A percentile compares a stretch with the other conserved stretches of the same genome.
phyloP scores from a whole-genome alignment of 2,113 vertebrate species.

The Chunga burmeisteri region DNA sequence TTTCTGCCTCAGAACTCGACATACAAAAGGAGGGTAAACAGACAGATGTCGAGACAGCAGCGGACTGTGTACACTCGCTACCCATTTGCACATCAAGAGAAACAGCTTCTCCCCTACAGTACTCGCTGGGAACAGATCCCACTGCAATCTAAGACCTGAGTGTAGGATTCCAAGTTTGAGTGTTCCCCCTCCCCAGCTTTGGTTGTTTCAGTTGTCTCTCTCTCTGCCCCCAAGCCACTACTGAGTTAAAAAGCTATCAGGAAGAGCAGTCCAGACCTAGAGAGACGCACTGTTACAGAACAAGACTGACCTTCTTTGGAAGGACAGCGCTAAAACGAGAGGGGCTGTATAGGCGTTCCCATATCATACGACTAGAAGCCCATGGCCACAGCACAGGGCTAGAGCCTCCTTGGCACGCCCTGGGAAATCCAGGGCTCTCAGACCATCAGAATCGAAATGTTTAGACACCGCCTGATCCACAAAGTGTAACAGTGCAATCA shows the following conservation, averaged over 20 bases:
- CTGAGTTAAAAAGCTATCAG: not conserved
- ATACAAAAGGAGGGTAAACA: not conserved
- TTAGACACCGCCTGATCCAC: not conserved
- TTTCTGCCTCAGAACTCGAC: not conserved
- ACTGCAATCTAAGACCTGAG: constrained; percentile 42
- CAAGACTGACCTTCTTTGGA: too few species aligned
- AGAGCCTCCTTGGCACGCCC: not conserved
- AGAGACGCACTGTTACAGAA: not conserved
- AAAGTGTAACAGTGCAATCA: not conserved
- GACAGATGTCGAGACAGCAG: not conserved
- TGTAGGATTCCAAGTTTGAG: constrained; percentile 22
- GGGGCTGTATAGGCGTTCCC: not conserved
- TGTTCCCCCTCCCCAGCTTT: not conserved
- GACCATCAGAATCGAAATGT: not conserved
- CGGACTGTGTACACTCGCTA: not conserved
- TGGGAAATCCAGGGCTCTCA: not conserved
- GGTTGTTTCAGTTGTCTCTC: not conserved
- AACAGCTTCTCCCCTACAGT: not conserved
- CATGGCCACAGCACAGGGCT: not conserved
- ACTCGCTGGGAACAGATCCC: constrained; percentile 2
- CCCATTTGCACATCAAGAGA: constrained; percentile 19
- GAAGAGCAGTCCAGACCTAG: not conserved
- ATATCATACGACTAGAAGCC: not conserved
- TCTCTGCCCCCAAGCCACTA: not conserved
- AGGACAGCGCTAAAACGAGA: not conserved